Conservation (phyloP, 2,797 vertebrate genomes). For the Syndactyla subalaris region DNA sequence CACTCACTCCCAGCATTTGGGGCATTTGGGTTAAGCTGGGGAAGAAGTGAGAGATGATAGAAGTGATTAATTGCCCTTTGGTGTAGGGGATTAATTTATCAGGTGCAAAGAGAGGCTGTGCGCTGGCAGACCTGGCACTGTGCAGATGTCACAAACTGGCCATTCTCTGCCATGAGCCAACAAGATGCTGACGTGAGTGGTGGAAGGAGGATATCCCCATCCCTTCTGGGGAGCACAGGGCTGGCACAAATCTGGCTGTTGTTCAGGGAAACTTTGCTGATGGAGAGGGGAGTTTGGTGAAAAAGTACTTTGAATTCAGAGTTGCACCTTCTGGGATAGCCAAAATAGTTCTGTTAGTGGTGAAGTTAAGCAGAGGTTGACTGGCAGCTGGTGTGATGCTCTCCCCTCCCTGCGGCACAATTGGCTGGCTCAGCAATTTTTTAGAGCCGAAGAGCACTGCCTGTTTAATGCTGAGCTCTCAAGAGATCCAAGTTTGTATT, state of each 20-base stretch:
- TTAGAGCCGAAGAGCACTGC: not conserved
- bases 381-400: constrained; percentile 4
- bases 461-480: not conserved
- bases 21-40: accelerated
- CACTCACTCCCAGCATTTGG: not conserved
- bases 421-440: not conserved
- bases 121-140: not conserved
- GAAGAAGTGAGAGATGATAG: not conserved
- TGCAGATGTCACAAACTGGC: not conserved
- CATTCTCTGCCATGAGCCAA: accelerated
- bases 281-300: not conserved
- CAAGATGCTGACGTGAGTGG: accelerated
- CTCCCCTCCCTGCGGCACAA: not conserved
- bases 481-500: not conserved
- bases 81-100: not conserved
- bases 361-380: not conserved
- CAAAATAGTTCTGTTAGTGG: not conserved
- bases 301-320: not conserved
- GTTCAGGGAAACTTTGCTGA: not conserved
- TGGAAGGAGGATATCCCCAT: not conserved
- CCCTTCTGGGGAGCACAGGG: accelerated
- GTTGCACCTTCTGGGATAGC: not conserved
- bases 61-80: not conserved
- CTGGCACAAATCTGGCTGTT: not conserved
- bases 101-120: not conserved